phyloP scores from a whole-genome alignment of 2,797 vertebrate species.

The Amniataba percoides region DNA sequence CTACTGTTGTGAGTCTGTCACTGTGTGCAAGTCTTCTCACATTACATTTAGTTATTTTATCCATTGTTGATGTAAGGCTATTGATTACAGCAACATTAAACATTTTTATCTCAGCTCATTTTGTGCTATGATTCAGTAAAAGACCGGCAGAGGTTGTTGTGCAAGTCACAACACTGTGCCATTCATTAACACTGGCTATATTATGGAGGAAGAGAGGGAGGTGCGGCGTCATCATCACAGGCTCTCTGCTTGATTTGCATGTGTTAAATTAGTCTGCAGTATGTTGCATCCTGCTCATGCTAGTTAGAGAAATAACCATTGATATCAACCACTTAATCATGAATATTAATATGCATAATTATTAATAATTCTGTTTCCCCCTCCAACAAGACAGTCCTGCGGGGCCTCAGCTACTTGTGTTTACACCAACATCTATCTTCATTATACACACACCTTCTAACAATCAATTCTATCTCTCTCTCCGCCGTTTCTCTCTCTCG shows the following conservation, averaged over 20 bases:
- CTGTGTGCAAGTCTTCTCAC: too few relatives aligned
- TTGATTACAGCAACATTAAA: too few relatives aligned
- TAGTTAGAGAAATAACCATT: conserved; percentile 82
- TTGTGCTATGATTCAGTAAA: too few relatives aligned
- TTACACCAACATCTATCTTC: conserved; percentile 77
- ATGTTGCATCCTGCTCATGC: conserved; percentile 76
- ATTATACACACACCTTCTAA: conserved; percentile 63
- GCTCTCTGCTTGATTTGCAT: conserved; percentile 69
- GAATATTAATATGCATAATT: conserved; percentile 82
- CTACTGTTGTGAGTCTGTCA: too few relatives aligned
- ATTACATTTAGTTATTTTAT: too few relatives aligned
- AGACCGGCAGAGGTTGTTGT: conserved; percentile 15
- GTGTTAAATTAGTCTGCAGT: conserved; percentile 68
- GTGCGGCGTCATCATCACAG: conserved; percentile 26
- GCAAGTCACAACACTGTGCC: not conserved
- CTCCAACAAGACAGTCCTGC: conserved; percentile 53
- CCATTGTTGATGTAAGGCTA: not conserved
- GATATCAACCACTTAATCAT: conserved; percentile 82
- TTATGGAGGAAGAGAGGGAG: conserved; percentile 3
- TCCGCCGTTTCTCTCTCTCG: not conserved
- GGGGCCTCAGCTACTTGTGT: conserved; percentile 60
- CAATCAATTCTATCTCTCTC: conserved; percentile 39
- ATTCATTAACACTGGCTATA: not conserved
- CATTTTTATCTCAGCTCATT: not conserved
- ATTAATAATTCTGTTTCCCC: conserved; percentile 77